Conservation (phyloP, 2,113 vertebrate species). For the Herpetotheres cachinnans region DNA sequence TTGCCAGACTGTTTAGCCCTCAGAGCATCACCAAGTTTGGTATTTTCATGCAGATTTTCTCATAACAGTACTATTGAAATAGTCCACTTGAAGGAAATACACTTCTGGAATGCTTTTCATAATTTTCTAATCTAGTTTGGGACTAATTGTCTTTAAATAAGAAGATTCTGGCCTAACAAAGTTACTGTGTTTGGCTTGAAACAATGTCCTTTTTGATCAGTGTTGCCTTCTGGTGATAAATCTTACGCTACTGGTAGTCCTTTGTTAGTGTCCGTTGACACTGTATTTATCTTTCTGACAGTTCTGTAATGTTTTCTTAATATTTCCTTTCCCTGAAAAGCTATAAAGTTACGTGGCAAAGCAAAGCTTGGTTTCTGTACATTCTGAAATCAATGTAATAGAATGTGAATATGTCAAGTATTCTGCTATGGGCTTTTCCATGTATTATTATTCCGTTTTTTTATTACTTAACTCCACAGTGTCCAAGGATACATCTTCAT, state of each 20-base stretch:
- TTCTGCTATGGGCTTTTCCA: background rate
- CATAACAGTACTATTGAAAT: background rate
- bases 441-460: background rate
- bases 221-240: background rate
- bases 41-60: background rate
- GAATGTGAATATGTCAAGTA: background rate
- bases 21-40: background rate
- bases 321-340: background rate
- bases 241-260: background rate
- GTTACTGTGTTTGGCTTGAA: background rate
- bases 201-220: background rate
- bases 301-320: background rate
- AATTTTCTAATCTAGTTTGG: background rate
- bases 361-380: background rate
- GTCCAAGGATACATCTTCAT: constrained; percentile 36
- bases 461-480: constrained; percentile 21
- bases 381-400: background rate
- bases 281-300: background rate
- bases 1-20: background rate
- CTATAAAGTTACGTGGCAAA: background rate
- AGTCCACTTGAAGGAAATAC: background rate
- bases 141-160: background rate
- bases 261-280: background rate
- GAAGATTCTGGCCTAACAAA: background rate
- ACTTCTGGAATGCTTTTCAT: background rate